These are phyloP conservation scores for Eleutherodactylus coqui DNA, from an alignment of 2,797 vertebrate species.

Conservation along the genomic window DNA sequence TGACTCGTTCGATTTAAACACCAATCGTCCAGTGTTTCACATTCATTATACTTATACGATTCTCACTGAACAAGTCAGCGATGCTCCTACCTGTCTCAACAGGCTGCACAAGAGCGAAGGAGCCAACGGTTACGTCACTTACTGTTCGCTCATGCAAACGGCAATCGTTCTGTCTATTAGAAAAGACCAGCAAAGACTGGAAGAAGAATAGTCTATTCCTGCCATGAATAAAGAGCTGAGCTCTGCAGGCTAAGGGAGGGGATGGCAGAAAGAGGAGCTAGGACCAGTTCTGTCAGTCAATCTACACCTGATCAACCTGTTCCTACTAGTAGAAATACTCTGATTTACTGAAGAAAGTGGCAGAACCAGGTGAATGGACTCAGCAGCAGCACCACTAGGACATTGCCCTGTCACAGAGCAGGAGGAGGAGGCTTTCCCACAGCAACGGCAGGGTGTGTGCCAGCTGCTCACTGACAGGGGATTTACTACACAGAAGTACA, in stretches of 20 bases:
- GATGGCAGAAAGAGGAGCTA: not conserved
- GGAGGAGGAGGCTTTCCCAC: conserved; percentile 26
- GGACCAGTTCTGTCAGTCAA: conserved; percentile 37
- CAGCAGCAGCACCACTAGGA: not conserved
- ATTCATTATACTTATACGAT: no score
- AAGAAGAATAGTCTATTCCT: not conserved
- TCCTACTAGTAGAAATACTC: not conserved
- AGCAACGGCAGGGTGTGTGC: conserved; percentile 1
- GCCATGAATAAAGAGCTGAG: not conserved
- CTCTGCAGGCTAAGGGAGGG: conserved; percentile 42
- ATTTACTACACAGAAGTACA: not conserved
- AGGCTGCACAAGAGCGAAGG: no score
- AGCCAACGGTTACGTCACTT: no score
- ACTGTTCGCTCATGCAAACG: no score
- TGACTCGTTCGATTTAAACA: no score
- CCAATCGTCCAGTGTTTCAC: no score
- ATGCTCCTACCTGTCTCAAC: no score
- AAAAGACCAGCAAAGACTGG: not conserved
- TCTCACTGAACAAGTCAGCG: no score
- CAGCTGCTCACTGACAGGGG: not conserved
- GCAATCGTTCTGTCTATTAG: no score
- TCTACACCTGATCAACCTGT: conserved; percentile 48
- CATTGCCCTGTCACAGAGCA: not conserved
- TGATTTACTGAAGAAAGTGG: not conserved
- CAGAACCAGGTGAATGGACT: not conserved